Evolutionary conservation across 2,888 invertebrate genomes (phyloP).

Genomic region (Pasiphila rectangulata): DNA sequence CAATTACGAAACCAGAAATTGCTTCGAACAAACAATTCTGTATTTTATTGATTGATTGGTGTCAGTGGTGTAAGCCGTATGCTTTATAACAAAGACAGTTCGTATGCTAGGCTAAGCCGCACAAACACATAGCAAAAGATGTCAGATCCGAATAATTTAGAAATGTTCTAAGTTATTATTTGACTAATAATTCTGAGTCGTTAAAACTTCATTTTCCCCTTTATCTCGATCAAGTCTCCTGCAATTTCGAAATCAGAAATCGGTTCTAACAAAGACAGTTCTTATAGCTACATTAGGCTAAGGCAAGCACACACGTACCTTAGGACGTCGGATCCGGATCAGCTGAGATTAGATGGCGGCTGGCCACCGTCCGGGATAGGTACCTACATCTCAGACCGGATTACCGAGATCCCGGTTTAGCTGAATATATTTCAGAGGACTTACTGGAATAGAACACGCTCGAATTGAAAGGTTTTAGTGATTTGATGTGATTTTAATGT

Average conservation of each 20-base stretch:
- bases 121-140: too few relatives aligned
- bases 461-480: slow-evolving; percentile 17
- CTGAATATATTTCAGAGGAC: slow-evolving; percentile 68
- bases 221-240: too few relatives aligned
- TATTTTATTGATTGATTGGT: too few relatives aligned
- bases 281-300: slow-evolving; percentile 29
- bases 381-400: slow-evolving; percentile 72
- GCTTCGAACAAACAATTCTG: too few relatives aligned
- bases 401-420: slow-evolving; percentile 75
- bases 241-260: background rate
- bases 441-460: slow-evolving; percentile 30
- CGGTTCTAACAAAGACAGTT: slow-evolving; percentile 15
- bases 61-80: too few relatives aligned
- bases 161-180: too few relatives aligned
- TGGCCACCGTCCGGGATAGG: slow-evolving; percentile 71
- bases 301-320: slow-evolving; percentile 51
- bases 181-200: too few relatives aligned
- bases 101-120: too few relatives aligned
- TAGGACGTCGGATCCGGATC: slow-evolving; percentile 69
- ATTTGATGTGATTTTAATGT: slow-evolving; percentile 12
- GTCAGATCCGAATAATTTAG: too few relatives aligned
- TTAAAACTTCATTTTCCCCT: too few relatives aligned
- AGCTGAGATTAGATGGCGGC: slow-evolving; percentile 71
- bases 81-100: too few relatives aligned
- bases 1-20: too few relatives aligned